Evolutionary conservation across 1,140 invertebrate species (phyloP).

Genomic region (Drosophila ercepeae): DNA sequence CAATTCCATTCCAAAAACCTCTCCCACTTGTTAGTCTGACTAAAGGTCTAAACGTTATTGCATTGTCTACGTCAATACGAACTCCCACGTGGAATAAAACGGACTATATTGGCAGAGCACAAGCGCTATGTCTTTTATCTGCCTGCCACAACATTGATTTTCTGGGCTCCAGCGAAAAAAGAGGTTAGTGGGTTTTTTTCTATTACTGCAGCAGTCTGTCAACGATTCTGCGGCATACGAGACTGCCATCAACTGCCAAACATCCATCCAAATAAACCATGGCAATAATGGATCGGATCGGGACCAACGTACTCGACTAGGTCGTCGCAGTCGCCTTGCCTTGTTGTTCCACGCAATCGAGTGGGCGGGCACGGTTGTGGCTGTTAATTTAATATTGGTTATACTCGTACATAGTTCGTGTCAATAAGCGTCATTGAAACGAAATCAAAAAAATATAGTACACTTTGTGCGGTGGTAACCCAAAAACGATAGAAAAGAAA

Average conservation of each 20-base stretch:
- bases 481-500: conserved; percentile 27
- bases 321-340: conserved; percentile 50
- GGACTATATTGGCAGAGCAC: neutral
- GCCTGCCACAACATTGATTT: conserved; percentile 49
- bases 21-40: conserved; percentile 27
- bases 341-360: conserved; percentile 52
- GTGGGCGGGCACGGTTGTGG: conserved; percentile 56
- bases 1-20: neutral
- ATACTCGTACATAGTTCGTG: conserved; percentile 58
- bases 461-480: conserved; percentile 6
- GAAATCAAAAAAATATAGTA: conserved; percentile 54
- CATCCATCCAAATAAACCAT: neutral
- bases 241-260: neutral
- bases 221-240: conserved; percentile 44
- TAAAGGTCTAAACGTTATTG: conserved; percentile 30
- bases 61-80: conserved; percentile 2
- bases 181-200: conserved; percentile 47
- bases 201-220: conserved; percentile 41
- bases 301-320: conserved; percentile 60
- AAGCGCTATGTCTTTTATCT: conserved; percentile 13
- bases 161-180: conserved; percentile 24
- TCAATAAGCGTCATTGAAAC: conserved; percentile 62
- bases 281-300: conserved; percentile 35
- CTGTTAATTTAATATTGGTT: conserved; percentile 74
- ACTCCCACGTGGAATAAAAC: conserved; percentile 19